Evolutionary conservation across 2,888 invertebrate species (phyloP).

Genomic region (Lasius fuliginosus): DNA sequence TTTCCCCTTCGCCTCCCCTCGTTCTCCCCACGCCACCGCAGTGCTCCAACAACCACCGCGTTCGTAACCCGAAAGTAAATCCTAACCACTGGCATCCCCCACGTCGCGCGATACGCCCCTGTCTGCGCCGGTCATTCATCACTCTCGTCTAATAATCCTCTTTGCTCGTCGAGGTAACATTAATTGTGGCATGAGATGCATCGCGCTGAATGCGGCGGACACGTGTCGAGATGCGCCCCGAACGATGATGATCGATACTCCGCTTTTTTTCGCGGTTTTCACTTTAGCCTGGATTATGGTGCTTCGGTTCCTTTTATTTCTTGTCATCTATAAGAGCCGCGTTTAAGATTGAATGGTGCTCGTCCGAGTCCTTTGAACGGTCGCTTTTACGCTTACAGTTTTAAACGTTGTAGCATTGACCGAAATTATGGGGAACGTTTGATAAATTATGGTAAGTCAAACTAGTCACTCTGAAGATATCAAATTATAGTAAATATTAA

Average conservation of each 20-base stretch:
- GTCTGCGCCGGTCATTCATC: constrained; percentile 78
- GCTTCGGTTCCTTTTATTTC: constrained; percentile 28
- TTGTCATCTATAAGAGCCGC: constrained; percentile 37
- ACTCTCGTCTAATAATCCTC: constrained; percentile 82
- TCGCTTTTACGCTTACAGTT: constrained; percentile 20
- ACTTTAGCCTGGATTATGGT: constrained; percentile 46
- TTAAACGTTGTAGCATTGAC: constrained; percentile 22
- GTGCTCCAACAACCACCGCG: constrained; percentile 66
- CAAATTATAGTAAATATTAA: constrained; percentile 1
- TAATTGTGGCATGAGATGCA: constrained; percentile 70
- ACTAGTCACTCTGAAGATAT: neutral
- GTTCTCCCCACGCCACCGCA: constrained; percentile 43
- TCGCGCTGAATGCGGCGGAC: constrained; percentile 49
- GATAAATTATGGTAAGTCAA: constrained; percentile 25
- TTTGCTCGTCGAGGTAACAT: constrained; percentile 75
- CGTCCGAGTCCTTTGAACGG: constrained; percentile 29
- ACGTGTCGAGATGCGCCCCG: constrained; percentile 43
- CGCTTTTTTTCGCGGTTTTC: constrained; percentile 54
- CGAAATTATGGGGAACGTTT: constrained; percentile 7
- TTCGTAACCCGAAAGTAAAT: constrained; percentile 69
- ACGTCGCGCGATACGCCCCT: constrained; percentile 59
- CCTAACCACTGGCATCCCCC: constrained; percentile 71
- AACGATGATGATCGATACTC: constrained; percentile 48
- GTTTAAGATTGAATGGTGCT: constrained; percentile 47
- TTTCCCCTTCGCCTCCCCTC: constrained; percentile 51